Evolutionary conservation across 2,113 vertebrate species (phyloP).

Genomic region (Gymnorhina tibicen): DNA sequence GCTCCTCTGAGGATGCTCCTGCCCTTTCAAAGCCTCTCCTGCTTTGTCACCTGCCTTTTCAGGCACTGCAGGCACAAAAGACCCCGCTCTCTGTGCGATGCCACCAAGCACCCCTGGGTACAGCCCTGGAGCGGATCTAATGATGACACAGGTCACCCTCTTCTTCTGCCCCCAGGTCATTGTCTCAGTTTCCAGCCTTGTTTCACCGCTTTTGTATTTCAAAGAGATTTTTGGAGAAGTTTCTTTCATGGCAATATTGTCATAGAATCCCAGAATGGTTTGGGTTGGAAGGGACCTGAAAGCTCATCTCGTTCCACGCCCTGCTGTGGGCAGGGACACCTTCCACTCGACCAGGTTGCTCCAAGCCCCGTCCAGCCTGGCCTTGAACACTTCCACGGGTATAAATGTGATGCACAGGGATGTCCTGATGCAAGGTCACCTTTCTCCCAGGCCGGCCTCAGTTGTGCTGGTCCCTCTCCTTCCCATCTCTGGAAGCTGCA

Average conservation of each 20-base stretch:
- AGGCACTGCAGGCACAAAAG: not conserved
- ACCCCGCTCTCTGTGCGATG: fast-evolving
- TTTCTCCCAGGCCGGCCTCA: not conserved
- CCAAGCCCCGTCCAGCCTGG: not conserved
- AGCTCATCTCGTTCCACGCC: fast-evolving
- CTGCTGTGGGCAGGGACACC: not conserved
- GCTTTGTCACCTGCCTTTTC: not conserved
- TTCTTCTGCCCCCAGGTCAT: not conserved
- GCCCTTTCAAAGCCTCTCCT: not conserved
- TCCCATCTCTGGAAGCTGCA: not conserved
- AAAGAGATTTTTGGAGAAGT: not conserved
- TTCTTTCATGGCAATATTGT: not conserved
- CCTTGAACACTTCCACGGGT: not conserved
- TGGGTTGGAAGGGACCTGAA: not conserved
- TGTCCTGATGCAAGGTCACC: not conserved
- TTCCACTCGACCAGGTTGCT: not conserved
- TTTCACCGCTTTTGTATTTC: not conserved
- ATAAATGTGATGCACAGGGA: not conserved
- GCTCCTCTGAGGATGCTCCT: not conserved
- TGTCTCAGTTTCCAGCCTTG: not conserved
- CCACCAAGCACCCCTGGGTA: not conserved
- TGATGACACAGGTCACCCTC: fast-evolving
- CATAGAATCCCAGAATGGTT: not conserved
- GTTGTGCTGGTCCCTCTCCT: not conserved
- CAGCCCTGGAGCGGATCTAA: not conserved